These are phyloP conservation scores for Dinocampus coccinellae DNA, from an alignment of 2,888 invertebrate genomes.

Conservation along the genomic window DNA sequence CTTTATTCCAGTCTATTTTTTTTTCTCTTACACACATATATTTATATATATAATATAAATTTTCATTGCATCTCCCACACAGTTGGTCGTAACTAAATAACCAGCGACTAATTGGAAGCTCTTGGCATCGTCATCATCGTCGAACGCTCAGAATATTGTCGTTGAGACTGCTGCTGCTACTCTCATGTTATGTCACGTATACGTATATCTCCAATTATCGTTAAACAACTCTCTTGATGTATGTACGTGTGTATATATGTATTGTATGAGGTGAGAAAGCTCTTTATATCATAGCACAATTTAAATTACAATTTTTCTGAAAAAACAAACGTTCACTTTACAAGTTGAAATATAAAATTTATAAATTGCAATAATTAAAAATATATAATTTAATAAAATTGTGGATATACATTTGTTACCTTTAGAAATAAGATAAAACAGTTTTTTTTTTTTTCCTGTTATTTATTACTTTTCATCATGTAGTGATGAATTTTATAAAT, in stretches of 20 bases:
- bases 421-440: too few relatives aligned
- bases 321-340: neutral
- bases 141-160: constrained; percentile 10
- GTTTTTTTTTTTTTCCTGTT: too few relatives aligned
- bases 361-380: too few relatives aligned
- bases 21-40: neutral
- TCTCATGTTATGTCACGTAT: constrained; percentile 44
- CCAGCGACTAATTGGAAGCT: constrained; percentile 60
- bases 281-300: neutral
- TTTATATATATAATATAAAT: neutral
- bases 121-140: constrained; percentile 32
- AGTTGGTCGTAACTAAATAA: constrained; percentile 58
- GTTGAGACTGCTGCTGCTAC: constrained; percentile 22
- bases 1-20: neutral
- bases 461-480: too few relatives aligned
- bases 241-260: neutral
- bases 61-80: neutral
- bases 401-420: too few relatives aligned
- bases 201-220: constrained; percentile 38
- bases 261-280: neutral
- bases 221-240: constrained; percentile 19
- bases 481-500: too few relatives aligned
- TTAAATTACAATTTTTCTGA: neutral
- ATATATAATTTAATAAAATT: too few relatives aligned
- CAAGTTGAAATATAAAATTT: too few relatives aligned